Evolutionary conservation across 2,113 vertebrate species (phyloP).

Genomic region (Speoplatyrhinus poulsoni): DNA sequence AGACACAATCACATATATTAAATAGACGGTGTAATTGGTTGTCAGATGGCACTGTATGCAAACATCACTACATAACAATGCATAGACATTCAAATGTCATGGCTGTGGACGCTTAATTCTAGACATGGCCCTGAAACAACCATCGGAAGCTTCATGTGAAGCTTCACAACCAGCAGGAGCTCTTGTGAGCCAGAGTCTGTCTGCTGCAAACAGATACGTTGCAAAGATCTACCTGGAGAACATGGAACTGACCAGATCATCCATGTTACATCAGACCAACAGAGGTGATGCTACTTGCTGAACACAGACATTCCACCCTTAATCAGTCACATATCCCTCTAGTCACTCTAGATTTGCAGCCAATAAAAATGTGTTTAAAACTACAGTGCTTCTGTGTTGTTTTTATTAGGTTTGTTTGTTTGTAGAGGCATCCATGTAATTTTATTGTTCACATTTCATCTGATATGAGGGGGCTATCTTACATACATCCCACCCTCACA

Average conservation of each 20-base stretch:
- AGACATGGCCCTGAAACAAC: constrained; percentile 57
- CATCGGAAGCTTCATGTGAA: constrained; percentile 38
- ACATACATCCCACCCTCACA: not conserved
- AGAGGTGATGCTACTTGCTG: not conserved
- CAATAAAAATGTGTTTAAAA: not conserved
- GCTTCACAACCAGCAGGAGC: constrained; percentile 40
- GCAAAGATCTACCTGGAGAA: not conserved
- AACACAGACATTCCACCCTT: constrained; percentile 29
- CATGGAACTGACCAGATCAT: constrained; percentile 5
- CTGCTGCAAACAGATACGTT: constrained; percentile 7
- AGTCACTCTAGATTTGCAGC: not conserved
- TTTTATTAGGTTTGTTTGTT: not conserved
- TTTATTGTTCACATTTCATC: not conserved
- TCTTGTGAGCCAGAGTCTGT: constrained; percentile 26
- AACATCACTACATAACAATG: constrained; percentile 53
- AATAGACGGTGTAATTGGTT: constrained; percentile 7
- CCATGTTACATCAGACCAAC: constrained; percentile 3
- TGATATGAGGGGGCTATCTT: not conserved
- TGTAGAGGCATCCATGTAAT: not conserved
- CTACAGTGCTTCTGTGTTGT: not conserved
- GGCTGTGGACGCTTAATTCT: constrained; percentile 67
- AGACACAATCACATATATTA: not conserved
- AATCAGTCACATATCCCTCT: constrained; percentile 28
- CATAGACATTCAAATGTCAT: constrained; percentile 49
- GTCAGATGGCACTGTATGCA: constrained; percentile 49